A percentile compares a stretch with the other conserved stretches of the same genome.
phyloP scores from a whole-genome alignment of 2,797 vertebrate genomes.

The Silurus lanzhouensis region DNA sequence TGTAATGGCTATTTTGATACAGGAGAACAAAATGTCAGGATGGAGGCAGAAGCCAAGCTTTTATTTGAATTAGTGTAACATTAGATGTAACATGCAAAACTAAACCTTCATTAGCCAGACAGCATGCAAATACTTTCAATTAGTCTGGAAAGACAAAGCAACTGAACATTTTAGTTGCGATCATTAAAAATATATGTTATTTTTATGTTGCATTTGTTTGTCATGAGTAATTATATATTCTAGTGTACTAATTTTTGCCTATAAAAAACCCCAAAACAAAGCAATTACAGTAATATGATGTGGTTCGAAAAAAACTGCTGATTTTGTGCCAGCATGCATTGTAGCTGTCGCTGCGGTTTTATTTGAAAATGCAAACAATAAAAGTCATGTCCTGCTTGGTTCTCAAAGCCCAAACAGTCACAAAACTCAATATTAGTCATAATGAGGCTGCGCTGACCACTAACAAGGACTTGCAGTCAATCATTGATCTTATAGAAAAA shows the following conservation, averaged over 20 bases:
- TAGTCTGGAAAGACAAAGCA: constrained; percentile 50
- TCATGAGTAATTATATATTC: background rate
- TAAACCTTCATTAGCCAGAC: constrained; percentile 57
- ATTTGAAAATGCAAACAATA: constrained; percentile 1
- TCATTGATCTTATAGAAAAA: constrained; percentile 31
- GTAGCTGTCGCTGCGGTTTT: constrained; percentile 1
- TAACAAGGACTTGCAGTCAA: constrained; percentile 27
- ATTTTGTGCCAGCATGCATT: background rate
- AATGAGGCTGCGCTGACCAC: constrained; percentile 38
- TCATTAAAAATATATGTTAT: background rate
- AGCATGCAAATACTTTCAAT: constrained; percentile 60
- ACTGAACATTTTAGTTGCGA: constrained; percentile 1
- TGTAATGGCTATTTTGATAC: constrained; percentile 80
- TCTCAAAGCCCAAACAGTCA: constrained; percentile 5
- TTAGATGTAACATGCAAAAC: constrained; percentile 56
- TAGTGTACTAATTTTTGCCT: too few relatives aligned
- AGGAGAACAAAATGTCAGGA: constrained; percentile 75
- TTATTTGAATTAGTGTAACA: constrained; percentile 69
- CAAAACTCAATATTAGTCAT: constrained; percentile 28
- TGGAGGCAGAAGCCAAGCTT: constrained; percentile 70
- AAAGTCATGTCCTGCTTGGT: constrained; percentile 3
- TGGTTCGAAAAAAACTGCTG: background rate
- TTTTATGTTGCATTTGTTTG: background rate
- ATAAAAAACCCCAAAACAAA: too few relatives aligned
- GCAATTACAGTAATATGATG: background rate